These are phyloP conservation scores for Wasmannia auropunctata DNA, from an alignment of 1,140 invertebrate genomes.

Conservation along the genomic window DNA sequence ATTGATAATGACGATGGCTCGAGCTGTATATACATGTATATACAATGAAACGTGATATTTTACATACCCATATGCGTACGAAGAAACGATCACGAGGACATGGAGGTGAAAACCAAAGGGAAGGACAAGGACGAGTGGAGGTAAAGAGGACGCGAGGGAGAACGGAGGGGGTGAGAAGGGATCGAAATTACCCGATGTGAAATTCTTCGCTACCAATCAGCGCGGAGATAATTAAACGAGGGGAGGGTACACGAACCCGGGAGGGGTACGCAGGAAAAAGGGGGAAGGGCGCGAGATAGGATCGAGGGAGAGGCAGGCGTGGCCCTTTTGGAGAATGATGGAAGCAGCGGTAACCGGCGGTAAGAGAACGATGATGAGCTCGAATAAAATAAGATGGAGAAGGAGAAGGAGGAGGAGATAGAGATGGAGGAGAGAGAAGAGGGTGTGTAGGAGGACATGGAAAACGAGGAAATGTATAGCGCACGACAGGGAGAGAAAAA, in stretches of 20 bases:
- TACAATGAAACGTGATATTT: conserved; percentile 5
- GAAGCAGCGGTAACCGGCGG: conserved; percentile 79
- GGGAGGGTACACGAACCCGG: conserved; percentile 74
- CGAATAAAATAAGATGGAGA: conserved; percentile 69
- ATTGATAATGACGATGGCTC: background rate
- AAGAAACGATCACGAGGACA: conserved; percentile 26
- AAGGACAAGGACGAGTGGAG: background rate
- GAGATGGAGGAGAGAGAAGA: conserved; percentile 13
- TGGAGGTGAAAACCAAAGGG: conserved; percentile 15
- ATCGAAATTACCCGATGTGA: conserved; percentile 83
- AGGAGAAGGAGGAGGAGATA: conserved; percentile 37
- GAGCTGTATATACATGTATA: background rate
- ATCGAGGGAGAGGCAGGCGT: conserved; percentile 82
- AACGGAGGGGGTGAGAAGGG: conserved; percentile 66
- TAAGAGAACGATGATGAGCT: conserved; percentile 75
- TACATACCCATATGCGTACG: background rate
- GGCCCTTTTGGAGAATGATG: conserved; percentile 80
- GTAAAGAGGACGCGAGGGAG: conserved; percentile 14
- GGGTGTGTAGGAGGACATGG: background rate
- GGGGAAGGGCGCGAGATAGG: conserved; percentile 76
- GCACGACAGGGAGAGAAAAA: background rate
- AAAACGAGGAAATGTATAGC: conserved; percentile 63
- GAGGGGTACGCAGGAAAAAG: conserved; percentile 67
- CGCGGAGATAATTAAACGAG: conserved; percentile 84
- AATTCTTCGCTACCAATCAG: conserved; percentile 84